Evolutionary conservation across 2,888 invertebrate genomes (phyloP), one percentile per base, ranked within the genome.

Genomic region (Campoletis raptor): DNA sequence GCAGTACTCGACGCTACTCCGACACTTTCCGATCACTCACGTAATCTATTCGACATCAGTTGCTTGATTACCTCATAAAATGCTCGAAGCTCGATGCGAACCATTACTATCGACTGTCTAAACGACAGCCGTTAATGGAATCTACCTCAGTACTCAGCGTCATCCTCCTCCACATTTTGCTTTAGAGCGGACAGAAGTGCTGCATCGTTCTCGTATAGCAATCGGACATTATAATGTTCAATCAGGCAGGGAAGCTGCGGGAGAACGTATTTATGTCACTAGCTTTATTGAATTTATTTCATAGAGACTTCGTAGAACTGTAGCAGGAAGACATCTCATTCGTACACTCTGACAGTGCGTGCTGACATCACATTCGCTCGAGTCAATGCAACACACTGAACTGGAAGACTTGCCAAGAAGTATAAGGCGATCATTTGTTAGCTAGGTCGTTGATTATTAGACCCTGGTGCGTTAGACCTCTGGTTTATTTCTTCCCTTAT

Each of bases 401-500:
- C 10, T 21, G 15, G 30, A 48, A 48, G 64, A 54, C 79, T 81
- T 70, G 78, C 61, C 69, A 42, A 66, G 48, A 69, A 67, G 66
- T 86, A 67, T 81, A 81, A 77, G 81, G 73, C 69, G 87, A 88
- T 90, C 88, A 87, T 82, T 89, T 84, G 80, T 76, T 74, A 74
- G 82, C 85, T 87, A 74, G 74, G 81, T 84, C 89, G 89, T 88
- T 89, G 92, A 92, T 91, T 91, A 91, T 91, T 91, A 90, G 90
- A 89, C 83, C 86, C 85, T 83, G 85, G 89, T 87, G 90, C 86
- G 88, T 90, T 91, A 89, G 89, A 86, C 89, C 90, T 92, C 91
- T 92, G 92, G 89, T 93, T 93, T 92, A 91, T 92, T 93, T 93
- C 92, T 93, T 92, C 92, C 90, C 92, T 91, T 91, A 92, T 92